Evolutionary conservation across 2,888 invertebrate genomes (phyloP), one percentile per base, ranked within the genome.

Genomic region (Sabellastarte sp.): DNA sequence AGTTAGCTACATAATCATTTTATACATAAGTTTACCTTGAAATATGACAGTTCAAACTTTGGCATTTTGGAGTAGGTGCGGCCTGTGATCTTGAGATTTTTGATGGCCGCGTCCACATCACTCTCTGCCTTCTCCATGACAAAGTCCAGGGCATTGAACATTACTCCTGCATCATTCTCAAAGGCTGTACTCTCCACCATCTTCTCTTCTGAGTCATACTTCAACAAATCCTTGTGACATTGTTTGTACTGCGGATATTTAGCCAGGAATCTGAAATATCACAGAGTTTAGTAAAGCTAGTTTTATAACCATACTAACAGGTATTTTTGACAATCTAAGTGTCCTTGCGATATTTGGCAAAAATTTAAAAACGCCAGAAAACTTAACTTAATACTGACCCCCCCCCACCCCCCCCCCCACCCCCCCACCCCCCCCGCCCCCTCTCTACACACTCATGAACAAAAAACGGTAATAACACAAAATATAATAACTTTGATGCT

Each of bases 131-230:
- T 70, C 15, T 70, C 71, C 56, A 79, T 73, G 29, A 76, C 76
- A 57, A 74, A 74, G 64, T 79, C 77, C 63, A 78, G 72, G 20
- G 74, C 61, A 60, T 69, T 69, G 65, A 76, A 79, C 20, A 78
- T 69, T 26, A 69, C 68, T 67, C 74, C 65, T 31, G 77, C 75
- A 15, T 67, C 61, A 1, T 65, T 68, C 63, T 77, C 77, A 58
- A 79, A 78, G 24, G 67, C 73, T 28, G 71, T 66, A 61, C 71
- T 71, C 29, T 69, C 70, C 57, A 66, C 59, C 64, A 78, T 67
- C 33, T 70, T 68, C 1, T 76, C 74, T 30, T 76, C 76, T 24
- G 71, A 70, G n/a, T 68, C 66, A 2, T 76, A 56, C 24, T 68
- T 59, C 29, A 63, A 69, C 2, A 76, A 63, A 10, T 68, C 66